Conservation (phyloP, 2,113 vertebrate species). For the Lucifuga dentata region DNA sequence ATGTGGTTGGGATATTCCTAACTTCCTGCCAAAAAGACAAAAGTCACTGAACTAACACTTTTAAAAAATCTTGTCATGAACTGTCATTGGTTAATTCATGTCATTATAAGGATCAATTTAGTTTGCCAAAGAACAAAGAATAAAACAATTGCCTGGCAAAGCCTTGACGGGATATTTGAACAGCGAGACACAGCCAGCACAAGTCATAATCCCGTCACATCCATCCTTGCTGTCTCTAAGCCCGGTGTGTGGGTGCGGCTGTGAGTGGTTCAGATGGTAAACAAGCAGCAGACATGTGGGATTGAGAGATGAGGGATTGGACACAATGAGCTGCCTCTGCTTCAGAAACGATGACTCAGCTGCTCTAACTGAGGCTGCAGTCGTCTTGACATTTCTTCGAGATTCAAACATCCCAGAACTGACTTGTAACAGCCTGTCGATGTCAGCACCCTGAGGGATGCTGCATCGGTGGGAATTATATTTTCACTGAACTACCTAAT, state of each 20-base stretch:
- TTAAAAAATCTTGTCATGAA: too few species aligned
- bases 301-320: not conserved
- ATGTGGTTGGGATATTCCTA: too few species aligned
- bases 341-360: not conserved
- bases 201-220: conserved; percentile 59
- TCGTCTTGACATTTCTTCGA: not conserved
- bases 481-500: not conserved
- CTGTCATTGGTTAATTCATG: too few species aligned
- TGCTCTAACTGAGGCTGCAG: not conserved
- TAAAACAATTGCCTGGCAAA: not conserved
- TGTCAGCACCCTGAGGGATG: not conserved
- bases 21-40: too few species aligned
- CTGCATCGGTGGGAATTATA: not conserved
- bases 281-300: conserved; percentile 40
- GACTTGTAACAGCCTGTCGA: conserved; percentile 9
- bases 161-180: not conserved
- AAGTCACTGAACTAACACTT: too few species aligned
- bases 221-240: conserved; percentile 60
- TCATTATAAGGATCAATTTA: not conserved
- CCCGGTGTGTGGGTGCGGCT: conserved; percentile 35
- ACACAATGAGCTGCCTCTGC: not conserved
- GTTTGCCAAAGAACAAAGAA: not conserved
- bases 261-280: conserved; percentile 56
- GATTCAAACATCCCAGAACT: not conserved
- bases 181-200: conserved; percentile 32